Evolutionary conservation across 2,797 vertebrate species (phyloP).

Genomic region (Cossypha heuglini): DNA sequence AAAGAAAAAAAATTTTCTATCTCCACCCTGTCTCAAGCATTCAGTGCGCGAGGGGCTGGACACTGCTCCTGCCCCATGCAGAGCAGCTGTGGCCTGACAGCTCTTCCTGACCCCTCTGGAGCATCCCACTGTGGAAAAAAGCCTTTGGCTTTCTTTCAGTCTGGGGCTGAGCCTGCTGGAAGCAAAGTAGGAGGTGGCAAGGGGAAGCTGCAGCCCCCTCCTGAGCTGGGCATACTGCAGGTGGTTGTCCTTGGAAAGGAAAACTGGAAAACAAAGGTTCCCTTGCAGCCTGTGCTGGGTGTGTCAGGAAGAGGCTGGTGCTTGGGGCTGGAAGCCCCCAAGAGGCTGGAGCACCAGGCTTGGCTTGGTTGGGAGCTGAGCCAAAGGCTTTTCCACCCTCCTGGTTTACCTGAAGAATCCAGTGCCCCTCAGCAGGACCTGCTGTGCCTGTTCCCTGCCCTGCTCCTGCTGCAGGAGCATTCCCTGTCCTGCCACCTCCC

Average conservation of each 20-base stretch:
- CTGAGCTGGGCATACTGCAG: not conserved
- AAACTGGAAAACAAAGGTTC: not conserved
- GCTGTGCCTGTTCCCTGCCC: not conserved
- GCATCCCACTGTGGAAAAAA: not conserved
- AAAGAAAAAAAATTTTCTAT: not conserved
- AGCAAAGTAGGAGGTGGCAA: not conserved
- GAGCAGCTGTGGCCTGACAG: not conserved
- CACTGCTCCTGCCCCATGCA: fast-evolving
- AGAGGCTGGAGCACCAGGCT: not conserved
- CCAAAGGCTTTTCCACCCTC: not conserved
- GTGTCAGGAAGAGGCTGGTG: not conserved
- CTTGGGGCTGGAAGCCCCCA: not conserved
- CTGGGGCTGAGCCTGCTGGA: not conserved
- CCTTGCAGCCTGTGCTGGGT: fast-evolving
- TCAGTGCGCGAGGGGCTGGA: not conserved
- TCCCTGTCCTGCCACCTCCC: not conserved
- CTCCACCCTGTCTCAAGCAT: constrained; percentile 13
- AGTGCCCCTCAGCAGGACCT: not conserved
- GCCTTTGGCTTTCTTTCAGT: not conserved
- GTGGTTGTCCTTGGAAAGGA: not conserved
- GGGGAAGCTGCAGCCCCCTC: not conserved
- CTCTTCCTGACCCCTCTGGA: not conserved
- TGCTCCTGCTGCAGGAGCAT: not conserved
- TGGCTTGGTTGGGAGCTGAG: not conserved
- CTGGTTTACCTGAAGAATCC: not conserved